These are phyloP conservation scores for Clarias platycephalus DNA, from an alignment of 2,797 vertebrate genomes.

Conservation along the genomic window DNA sequence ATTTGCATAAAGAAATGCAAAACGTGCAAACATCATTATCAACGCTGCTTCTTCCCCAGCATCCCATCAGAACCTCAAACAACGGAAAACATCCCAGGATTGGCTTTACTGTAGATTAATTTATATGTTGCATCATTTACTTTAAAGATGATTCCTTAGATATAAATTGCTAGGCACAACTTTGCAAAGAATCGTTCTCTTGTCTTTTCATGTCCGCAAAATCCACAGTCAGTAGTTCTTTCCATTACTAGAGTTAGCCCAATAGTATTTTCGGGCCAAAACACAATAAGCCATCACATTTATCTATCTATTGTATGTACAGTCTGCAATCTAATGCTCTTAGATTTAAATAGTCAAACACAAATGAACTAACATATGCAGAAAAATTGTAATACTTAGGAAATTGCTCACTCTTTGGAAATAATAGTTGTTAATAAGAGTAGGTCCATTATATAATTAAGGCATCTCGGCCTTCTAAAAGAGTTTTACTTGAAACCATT, in stretches of 20 bases:
- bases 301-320: neutral
- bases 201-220: neutral
- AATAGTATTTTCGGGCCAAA: neutral
- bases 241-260: neutral
- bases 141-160: neutral
- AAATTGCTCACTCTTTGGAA: neutral
- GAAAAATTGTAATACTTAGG: neutral
- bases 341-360: neutral
- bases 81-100: neutral
- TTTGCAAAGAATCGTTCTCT: neutral
- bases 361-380: neutral
- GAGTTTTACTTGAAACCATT: neutral
- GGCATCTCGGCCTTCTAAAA: neutral
- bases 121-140: neutral
- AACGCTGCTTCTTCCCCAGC: neutral
- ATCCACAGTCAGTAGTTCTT: neutral
- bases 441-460: neutral
- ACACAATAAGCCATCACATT: neutral
- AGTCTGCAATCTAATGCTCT: neutral
- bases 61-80: neutral
- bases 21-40: neutral
- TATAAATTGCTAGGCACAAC: neutral
- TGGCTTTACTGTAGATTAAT: neutral
- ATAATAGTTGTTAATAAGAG: neutral
- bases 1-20: neutral